Percentiles rank a stretch among this genome's conserved stretches.
Conservation (phyloP, 1,140 invertebrate species). For the Pogonomyrmex barbatus region DNA sequence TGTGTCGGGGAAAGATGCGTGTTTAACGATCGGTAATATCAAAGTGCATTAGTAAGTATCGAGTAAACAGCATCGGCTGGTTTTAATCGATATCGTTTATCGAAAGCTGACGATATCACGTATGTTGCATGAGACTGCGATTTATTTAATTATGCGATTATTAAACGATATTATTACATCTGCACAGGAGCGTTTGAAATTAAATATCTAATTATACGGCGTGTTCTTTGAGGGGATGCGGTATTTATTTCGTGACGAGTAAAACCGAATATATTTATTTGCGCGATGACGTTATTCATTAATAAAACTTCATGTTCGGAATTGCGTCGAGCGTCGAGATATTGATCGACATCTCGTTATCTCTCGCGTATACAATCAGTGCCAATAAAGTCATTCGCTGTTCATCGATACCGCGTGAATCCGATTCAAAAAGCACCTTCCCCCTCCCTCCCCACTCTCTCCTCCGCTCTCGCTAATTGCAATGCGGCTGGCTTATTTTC, state of each 20-base stretch:
- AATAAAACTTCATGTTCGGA: constrained; percentile 23
- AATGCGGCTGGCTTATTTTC: constrained; percentile 59
- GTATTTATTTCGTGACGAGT: background rate
- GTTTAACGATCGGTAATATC: constrained; percentile 14
- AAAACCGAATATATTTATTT: background rate
- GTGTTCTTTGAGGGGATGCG: background rate
- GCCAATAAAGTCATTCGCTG: background rate
- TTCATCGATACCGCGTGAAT: constrained; percentile 19
- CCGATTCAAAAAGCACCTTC: background rate
- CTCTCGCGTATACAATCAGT: background rate
- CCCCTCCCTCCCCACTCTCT: background rate
- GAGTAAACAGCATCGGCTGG: background rate
- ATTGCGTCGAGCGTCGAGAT: constrained; percentile 19
- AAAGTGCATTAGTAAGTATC: background rate
- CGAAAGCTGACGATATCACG: background rate
- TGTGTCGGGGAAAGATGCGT: constrained; percentile 1
- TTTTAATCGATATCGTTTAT: background rate
- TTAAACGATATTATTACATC: background rate
- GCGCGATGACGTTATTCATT: constrained; percentile 1
- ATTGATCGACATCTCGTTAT: constrained; percentile 43
- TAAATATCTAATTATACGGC: constrained; percentile 10
- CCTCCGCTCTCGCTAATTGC: constrained; percentile 58
- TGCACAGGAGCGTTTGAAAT: background rate
- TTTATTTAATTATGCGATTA: background rate
- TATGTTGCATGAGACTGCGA: background rate